Evolutionary conservation across 1,140 invertebrate genomes (phyloP).

Genomic region (Drosophila pallidifrons): DNA sequence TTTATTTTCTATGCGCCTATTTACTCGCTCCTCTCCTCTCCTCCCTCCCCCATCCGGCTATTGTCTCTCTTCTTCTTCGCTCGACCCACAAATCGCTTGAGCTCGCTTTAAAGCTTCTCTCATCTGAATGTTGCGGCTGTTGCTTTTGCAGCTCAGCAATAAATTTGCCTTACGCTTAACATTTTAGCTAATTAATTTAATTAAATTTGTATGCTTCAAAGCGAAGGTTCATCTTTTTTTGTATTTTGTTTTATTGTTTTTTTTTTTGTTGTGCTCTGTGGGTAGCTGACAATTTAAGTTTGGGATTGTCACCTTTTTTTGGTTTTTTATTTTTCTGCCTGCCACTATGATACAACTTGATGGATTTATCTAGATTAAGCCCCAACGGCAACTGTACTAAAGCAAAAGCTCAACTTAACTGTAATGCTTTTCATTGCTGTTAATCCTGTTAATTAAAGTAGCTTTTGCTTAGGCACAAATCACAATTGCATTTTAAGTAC

Average conservation of each 20-base stretch:
- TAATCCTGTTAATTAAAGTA: slow-evolving; percentile 17
- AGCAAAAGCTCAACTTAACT: not conserved
- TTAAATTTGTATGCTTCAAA: slow-evolving; percentile 62
- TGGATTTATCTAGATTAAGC: slow-evolving; percentile 35
- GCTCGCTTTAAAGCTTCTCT: slow-evolving; percentile 49
- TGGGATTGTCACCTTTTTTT: slow-evolving; percentile 45
- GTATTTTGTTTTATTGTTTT: not conserved
- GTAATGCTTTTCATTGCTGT: not conserved
- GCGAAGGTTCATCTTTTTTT: slow-evolving; percentile 8
- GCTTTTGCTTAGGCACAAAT: not conserved
- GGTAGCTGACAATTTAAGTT: slow-evolving; percentile 38
- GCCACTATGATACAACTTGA: slow-evolving; percentile 15
- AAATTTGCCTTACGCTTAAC: slow-evolving; percentile 51
- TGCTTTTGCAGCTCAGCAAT: slow-evolving; percentile 51
- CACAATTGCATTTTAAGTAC: not conserved
- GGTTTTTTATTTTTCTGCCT: not conserved
- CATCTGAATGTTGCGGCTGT: slow-evolving; percentile 48
- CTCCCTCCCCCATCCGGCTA: no score
- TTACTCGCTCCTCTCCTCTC: slow-evolving; percentile 4
- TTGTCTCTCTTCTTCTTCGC: not conserved
- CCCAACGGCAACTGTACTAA: not conserved
- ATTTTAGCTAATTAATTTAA: slow-evolving; percentile 73
- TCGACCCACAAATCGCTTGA: slow-evolving; percentile 46
- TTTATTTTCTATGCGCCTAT: slow-evolving; percentile 76
- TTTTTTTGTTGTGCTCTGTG: slow-evolving; percentile 21